phyloP scores from a whole-genome alignment of 2,888 invertebrate genomes.

The Troides oblongomaculatus region DNA sequence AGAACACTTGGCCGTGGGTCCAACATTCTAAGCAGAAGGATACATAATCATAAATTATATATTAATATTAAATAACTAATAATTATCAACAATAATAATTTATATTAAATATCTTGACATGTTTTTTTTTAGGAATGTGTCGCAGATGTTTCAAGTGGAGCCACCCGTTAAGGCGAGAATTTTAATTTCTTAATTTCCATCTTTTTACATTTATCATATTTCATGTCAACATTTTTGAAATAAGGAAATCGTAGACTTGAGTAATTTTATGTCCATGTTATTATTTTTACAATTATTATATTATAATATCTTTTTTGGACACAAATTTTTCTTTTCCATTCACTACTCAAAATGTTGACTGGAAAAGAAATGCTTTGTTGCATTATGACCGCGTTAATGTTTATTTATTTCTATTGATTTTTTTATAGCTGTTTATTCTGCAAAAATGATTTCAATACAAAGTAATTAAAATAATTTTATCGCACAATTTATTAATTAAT shows the following conservation, averaged over 20 bases:
- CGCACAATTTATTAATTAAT: conserved; percentile 18
- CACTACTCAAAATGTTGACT: too few species aligned
- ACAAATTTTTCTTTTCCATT: too few species aligned
- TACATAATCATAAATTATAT: neutral
- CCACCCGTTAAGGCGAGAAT: neutral
- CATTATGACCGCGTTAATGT: too few species aligned
- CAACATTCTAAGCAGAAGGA: neutral
- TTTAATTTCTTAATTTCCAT: neutral
- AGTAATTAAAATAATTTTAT: neutral
- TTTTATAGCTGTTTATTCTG: too few species aligned
- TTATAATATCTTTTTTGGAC: too few species aligned
- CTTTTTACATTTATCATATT: neutral
- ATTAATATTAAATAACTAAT: neutral
- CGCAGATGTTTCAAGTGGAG: neutral
- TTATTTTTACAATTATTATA: too few species aligned
- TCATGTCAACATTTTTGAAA: neutral
- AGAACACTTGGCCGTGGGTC: neutral
- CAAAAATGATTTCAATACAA: too few species aligned
- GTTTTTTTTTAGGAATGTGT: neutral
- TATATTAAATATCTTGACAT: neutral
- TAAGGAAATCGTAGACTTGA: neutral
- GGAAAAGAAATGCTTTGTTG: too few species aligned
- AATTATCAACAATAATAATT: neutral
- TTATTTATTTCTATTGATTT: too few species aligned
- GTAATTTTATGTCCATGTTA: neutral